Conservation (phyloP, 2,113 vertebrate species). For the Agapornis roseicollis region DNA sequence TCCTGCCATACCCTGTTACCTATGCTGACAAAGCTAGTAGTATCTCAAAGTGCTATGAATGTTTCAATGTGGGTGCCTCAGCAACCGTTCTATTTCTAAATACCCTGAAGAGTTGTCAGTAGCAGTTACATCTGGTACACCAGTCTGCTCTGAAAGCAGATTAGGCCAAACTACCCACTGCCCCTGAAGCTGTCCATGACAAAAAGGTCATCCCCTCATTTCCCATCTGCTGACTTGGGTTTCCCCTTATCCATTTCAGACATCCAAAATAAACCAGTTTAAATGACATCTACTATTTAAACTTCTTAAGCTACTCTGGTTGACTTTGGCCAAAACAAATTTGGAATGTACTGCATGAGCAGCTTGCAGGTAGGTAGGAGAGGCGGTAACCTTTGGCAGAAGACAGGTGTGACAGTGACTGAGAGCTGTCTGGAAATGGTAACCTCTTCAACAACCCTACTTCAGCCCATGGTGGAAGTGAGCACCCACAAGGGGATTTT, state of each 20-base stretch:
- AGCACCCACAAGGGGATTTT: neutral
- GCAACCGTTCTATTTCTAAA: neutral
- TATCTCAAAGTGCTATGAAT: neutral
- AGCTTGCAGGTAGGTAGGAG: neutral
- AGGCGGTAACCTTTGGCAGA: neutral
- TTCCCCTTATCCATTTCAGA: neutral
- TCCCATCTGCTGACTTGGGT: slow-evolving; percentile 3
- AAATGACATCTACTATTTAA: neutral
- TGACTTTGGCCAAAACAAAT: neutral
- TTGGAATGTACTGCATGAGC: neutral
- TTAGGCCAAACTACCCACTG: neutral
- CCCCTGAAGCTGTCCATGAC: neutral
- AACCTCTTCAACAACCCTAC: neutral
- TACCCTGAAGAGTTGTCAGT: neutral
- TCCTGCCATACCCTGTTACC: neutral
- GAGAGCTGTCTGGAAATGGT: neutral
- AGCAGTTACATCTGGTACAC: neutral
- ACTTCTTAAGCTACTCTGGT: neutral
- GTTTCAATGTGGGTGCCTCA: neutral
- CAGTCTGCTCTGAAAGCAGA: neutral
- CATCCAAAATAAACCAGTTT: neutral
- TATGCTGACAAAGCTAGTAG: neutral
- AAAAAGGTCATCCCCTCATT: neutral
- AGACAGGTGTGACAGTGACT: fast-evolving
- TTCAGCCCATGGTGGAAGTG: neutral